Evolutionary conservation across 2,113 vertebrate genomes (phyloP), one percentile per base, ranked within the genome.

Genomic region (Alethe castanea): DNA sequence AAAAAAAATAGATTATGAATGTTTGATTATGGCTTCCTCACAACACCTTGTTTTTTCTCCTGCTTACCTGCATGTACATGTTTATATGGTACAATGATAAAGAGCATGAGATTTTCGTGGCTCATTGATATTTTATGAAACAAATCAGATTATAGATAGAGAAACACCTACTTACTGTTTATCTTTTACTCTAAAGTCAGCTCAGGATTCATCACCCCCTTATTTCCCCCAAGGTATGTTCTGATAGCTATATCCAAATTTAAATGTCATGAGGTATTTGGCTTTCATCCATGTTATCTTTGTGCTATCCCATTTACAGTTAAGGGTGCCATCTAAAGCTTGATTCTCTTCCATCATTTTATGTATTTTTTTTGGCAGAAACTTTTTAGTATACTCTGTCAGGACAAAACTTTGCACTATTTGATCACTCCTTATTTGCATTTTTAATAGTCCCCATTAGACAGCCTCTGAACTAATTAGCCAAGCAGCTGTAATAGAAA

Each of bases 361-460:
- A 70, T 45, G 19, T 29, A 73, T 74, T 79, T 87, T 73, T 87
- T 94, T 95, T 96, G 92, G 42, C 54, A 74, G 44, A 66, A 94
- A 96, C 78, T 62, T 95, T 95, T 97, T 97, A 98, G 88, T 96
- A 95, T 92, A 97, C 67, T 94, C 92, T 98, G 94, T 97, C 97
- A 98, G 96, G 97, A 97, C 96, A 97, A 98, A 98, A 97, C 83
- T 98, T 98, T 96, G 90, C 94, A 92, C 90, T 97, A 93, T 97
- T 98, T 97, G 97, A 98, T 98, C 97, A 97, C 92, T 98, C 80
- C 96, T 98, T 95, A 98, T 98, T 98, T 98, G 96, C 98, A 98
- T 98, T 98, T 98, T 97, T 98, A 98, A 97, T 98, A 97, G 97
- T 76, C 85, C 84, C 97, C 97, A 97, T 98, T 98, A 98, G 97